Conservation (phyloP, 2,888 invertebrate species). For the Brachyptera putata region DNA sequence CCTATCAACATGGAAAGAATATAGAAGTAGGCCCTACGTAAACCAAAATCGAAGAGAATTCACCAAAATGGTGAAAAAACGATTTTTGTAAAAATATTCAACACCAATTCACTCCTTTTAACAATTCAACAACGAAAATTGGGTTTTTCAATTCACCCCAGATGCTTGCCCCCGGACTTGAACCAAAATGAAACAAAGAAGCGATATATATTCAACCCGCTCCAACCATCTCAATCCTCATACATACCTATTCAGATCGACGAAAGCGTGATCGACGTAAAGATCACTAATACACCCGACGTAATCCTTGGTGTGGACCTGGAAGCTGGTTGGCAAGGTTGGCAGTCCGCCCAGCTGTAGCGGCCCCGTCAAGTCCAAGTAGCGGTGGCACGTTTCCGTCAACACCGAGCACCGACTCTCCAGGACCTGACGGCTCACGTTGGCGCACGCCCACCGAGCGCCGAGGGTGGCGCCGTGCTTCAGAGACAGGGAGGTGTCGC, state of each 20-base stretch:
- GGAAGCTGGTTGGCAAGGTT: slow-evolving; percentile 71
- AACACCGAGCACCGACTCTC: slow-evolving; percentile 43
- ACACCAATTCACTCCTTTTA: too few relatives aligned
- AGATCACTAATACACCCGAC: slow-evolving; percentile 89
- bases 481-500: slow-evolving; percentile 79
- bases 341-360: slow-evolving; percentile 90
- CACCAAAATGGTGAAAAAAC: too few relatives aligned
- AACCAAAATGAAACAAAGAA: too few relatives aligned
- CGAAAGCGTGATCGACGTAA: slow-evolving; percentile 74
- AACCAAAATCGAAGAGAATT: too few relatives aligned
- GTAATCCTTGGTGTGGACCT: slow-evolving; percentile 74
- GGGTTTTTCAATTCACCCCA: too few relatives aligned
- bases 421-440: slow-evolving; percentile 58
- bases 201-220: too few relatives aligned
- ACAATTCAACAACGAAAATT: too few relatives aligned
- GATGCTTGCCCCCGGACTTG: too few relatives aligned
- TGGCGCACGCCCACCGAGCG: slow-evolving; percentile 77
- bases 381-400: slow-evolving; percentile 56
- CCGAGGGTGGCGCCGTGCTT: slow-evolving; percentile 66
- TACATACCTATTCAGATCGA: slow-evolving; percentile 74
- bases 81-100: too few relatives aligned
- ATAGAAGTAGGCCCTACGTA: too few relatives aligned
- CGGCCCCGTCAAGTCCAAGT: slow-evolving; percentile 86
- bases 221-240: neutral
- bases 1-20: too few relatives aligned